A percentile compares a stretch with the other conserved stretches of the same genome.
phyloP scores from a whole-genome alignment of 2,113 vertebrate genomes.

The Phocoena phocoena region DNA sequence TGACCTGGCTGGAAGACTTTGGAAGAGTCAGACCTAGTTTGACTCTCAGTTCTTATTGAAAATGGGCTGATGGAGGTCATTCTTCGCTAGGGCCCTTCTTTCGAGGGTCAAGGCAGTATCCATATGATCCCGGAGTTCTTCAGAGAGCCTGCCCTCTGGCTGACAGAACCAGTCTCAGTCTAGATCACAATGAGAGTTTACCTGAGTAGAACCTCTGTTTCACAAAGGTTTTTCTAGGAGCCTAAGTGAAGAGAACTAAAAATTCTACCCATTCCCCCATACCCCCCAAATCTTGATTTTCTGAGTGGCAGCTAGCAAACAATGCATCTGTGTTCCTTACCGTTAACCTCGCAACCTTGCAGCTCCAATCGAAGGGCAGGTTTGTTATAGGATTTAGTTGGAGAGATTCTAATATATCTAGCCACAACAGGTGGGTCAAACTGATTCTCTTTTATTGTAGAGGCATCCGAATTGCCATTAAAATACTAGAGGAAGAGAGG shows the following conservation, averaged over 20 bases:
- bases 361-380: conserved; percentile 95
- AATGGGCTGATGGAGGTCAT: background rate
- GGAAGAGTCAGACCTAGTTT: background rate
- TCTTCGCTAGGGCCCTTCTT: background rate
- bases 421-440: conserved; percentile 93
- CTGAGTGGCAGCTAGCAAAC: background rate
- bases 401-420: conserved; percentile 92
- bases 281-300: background rate
- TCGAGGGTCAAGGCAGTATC: background rate
- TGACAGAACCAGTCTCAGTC: background rate
- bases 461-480: conserved; percentile 88
- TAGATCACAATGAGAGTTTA: background rate
- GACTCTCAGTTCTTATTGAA: background rate
- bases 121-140: background rate
- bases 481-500: conserved; percentile 86
- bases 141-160: background rate
- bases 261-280: background rate
- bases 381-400: conserved; percentile 83
- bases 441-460: conserved; percentile 85
- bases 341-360: conserved; percentile 93
- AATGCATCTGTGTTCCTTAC: conserved; percentile 81
- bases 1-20: background rate
- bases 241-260: background rate
- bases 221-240: background rate
- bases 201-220: background rate